These are phyloP conservation scores for Alloplasta piceator DNA, from an alignment of 2,888 invertebrate genomes.

Conservation along the genomic window DNA sequence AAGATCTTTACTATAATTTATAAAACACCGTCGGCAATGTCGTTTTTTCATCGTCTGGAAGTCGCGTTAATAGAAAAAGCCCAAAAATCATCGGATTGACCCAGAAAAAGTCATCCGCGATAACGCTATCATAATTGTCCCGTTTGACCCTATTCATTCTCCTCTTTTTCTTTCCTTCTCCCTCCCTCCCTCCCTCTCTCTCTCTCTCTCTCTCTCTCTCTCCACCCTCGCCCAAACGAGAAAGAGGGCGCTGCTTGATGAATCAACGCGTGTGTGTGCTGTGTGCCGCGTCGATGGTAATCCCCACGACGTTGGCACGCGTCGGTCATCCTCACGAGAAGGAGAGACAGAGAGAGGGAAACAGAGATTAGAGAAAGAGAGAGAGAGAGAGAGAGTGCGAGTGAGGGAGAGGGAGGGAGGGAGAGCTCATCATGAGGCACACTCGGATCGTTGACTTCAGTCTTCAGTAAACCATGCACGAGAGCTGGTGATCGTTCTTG, in stretches of 20 bases:
- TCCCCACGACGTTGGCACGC: slow-evolving; percentile 64
- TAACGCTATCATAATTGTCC: slow-evolving; percentile 24
- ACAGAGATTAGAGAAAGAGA: slow-evolving; percentile 16
- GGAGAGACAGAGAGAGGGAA: slow-evolving; percentile 21
- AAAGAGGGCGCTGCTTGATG: slow-evolving; percentile 67
- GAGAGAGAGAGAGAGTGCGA: no score
- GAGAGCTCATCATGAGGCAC: slow-evolving; percentile 19
- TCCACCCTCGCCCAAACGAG: slow-evolving; percentile 39
- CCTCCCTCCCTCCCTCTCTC: no score
- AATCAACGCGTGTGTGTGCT: slow-evolving; percentile 72
- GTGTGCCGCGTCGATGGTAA: slow-evolving; percentile 66
- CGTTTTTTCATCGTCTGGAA: no score
- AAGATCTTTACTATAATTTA: no score
- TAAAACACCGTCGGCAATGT: no score
- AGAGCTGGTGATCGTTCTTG: no score
- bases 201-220: slow-evolving; percentile 2
- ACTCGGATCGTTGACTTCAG: slow-evolving; percentile 12
- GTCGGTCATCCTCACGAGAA: slow-evolving; percentile 65
- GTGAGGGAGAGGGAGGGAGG: background rate
- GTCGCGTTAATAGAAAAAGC: background rate
- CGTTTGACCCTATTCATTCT: slow-evolving; percentile 6
- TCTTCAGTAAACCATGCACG: background rate
- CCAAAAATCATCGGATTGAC: slow-evolving; percentile 17
- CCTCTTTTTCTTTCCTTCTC: no score
- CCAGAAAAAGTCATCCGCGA: slow-evolving; percentile 7